A percentile compares a stretch with the other conserved stretches of the same genome.
phyloP scores from a whole-genome alignment of 2,113 vertebrate genomes.

The Chunga burmeisteri region DNA sequence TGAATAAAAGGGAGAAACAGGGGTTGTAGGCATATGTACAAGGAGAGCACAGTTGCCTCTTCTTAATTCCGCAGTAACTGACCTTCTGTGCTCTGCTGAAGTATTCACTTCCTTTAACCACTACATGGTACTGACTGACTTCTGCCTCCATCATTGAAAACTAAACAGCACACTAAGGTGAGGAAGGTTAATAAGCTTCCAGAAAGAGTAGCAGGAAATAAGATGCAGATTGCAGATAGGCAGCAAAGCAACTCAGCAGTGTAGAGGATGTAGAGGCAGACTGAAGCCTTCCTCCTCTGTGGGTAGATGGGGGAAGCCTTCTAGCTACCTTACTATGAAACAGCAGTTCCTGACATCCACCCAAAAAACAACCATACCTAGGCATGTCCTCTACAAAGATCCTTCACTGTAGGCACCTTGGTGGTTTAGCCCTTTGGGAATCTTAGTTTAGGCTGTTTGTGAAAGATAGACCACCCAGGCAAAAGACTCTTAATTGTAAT shows the following conservation, averaged over 20 bases:
- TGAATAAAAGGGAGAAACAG: background rate
- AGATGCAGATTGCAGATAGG: background rate
- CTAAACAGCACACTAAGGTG: background rate
- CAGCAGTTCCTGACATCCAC: background rate
- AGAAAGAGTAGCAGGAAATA: background rate
- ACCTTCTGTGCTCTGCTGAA: background rate
- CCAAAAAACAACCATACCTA: background rate
- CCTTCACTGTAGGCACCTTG: fast-evolving
- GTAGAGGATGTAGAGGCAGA: background rate
- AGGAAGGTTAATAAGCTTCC: background rate
- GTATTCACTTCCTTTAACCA: background rate
- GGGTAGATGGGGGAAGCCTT: background rate
- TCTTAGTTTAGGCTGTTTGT: background rate
- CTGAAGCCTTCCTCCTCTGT: background rate
- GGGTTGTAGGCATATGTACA: fast-evolving
- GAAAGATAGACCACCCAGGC: background rate
- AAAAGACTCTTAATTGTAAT: background rate
- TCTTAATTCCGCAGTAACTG: background rate
- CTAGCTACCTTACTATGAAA: background rate
- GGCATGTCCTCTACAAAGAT: background rate
- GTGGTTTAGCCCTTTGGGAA: background rate
- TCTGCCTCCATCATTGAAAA: background rate
- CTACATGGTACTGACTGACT: background rate
- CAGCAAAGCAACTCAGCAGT: background rate
- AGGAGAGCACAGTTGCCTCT: background rate